Percentiles rank a stretch among this genome's conserved stretches.
Conservation (phyloP, 2,797 vertebrate species). For the Geotrypetes seraphini region DNA sequence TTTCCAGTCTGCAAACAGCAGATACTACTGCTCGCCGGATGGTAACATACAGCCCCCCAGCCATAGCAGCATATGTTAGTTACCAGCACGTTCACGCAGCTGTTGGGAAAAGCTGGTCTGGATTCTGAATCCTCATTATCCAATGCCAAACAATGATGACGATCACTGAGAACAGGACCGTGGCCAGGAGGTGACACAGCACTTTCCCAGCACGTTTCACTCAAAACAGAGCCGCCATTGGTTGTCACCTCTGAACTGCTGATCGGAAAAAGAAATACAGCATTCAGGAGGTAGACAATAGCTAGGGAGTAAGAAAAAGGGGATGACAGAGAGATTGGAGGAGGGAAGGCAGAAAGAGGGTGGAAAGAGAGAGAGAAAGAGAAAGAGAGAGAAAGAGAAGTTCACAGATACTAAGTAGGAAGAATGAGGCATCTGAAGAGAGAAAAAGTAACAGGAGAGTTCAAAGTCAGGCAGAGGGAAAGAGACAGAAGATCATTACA, state of each 20-base stretch:
- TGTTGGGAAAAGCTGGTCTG: conserved; percentile 8
- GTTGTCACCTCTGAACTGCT: too few species aligned
- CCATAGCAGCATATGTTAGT: too few species aligned
- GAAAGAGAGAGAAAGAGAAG: too few species aligned
- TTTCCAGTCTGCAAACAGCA: too few species aligned
- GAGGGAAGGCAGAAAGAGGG: not conserved
- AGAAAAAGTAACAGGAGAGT: not conserved
- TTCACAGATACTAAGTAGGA: too few species aligned
- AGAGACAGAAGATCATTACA: conserved; percentile 6
- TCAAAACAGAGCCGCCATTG: too few species aligned
- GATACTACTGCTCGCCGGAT: too few species aligned
- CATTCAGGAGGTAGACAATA: not conserved
- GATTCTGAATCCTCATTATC: conserved; percentile 59
- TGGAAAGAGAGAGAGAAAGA: not conserved
- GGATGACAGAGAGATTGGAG: not conserved
- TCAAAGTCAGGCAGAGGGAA: not conserved
- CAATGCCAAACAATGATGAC: conserved; percentile 54
- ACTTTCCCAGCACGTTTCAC: too few species aligned
- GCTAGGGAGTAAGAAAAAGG: not conserved
- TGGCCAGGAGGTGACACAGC: conserved; percentile 17
- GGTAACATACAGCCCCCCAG: too few species aligned
- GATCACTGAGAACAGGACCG: conserved; percentile 58
- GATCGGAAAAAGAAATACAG: too few species aligned
- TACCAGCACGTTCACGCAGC: conserved; percentile 1
- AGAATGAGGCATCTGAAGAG: too few species aligned